phyloP scores from a whole-genome alignment of 1,140 invertebrate species.

The Bombus huntii region DNA sequence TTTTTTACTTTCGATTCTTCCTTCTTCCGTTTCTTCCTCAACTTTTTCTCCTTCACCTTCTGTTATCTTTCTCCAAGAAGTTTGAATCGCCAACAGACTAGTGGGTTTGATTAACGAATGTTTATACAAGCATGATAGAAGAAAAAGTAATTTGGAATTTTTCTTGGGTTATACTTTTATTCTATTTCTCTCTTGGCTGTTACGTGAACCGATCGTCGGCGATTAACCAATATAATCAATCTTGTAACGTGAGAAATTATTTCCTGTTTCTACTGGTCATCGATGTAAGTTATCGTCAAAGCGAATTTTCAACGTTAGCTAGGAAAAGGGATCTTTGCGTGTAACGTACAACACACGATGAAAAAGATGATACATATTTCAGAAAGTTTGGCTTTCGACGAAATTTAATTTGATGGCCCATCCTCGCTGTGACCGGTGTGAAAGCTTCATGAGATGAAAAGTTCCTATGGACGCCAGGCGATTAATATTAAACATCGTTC shows the following conservation, averaged over 20 bases:
- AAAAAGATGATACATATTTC: neutral
- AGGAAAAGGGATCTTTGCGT: neutral
- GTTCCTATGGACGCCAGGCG: neutral
- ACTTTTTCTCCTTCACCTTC: neutral
- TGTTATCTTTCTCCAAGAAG: too few species aligned
- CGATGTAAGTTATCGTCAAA: neutral
- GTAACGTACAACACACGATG: neutral
- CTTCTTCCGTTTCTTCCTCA: neutral
- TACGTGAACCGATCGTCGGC: conserved; percentile 4
- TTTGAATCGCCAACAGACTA: too few species aligned
- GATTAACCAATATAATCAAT: conserved; percentile 30
- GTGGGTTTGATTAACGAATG: too few species aligned
- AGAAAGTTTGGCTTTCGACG: neutral
- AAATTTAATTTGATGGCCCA: neutral
- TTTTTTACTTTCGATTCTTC: neutral
- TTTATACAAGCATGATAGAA: too few species aligned
- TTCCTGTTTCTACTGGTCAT: neutral
- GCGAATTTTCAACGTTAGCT: neutral
- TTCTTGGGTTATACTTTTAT: too few species aligned
- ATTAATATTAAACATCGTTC: conserved; percentile 40
- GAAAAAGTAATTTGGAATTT: too few species aligned
- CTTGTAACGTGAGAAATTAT: neutral
- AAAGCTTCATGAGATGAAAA: neutral
- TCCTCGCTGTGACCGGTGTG: neutral
- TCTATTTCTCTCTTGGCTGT: too few species aligned